Base-by-base conservation (phyloP, 2,113 vertebrate genomes). In the Leptobrachium ailaonicum region DNA sequence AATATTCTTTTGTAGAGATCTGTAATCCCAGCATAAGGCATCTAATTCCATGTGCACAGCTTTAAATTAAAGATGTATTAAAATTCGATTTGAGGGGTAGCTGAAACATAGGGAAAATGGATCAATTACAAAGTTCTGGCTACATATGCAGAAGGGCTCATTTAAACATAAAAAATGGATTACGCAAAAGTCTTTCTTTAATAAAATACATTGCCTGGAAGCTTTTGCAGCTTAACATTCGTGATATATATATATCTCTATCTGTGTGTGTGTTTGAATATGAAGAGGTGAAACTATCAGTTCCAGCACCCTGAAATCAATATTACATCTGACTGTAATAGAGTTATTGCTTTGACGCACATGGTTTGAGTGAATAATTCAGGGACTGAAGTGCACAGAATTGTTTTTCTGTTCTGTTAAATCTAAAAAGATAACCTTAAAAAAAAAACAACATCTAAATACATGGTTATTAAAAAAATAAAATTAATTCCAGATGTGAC, bases 81-180 rank as follows among this genome's bases (percentile, higher is more conserved):
- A 1, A 71, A 66, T 7, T 40, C 54, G 64, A 2, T 45, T 43
- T 20, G 12, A 67, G 40, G 14, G 20, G 20, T 0, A 32, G 20
- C 20, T 32, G 20, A 41, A 3, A 75, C 20, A 41, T 2, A 75
- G 64, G 0, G 83, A 12, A n/a, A 70, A 41, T 70, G 63, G 9
- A 0, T 20, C 76, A 60, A 10, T 1, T 2, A 80, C 6, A 2
- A 64, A 81, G 6, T 32, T 66, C 44, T 45, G 54, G 20, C 42
- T 66, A 40, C 81, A 78, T 32, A 75, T 50, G 62, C 14, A 40
- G 74, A 68, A 62, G 54, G 63, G 84, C 69, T 85, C 82, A 72
- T 56, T 83, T 42, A 0, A 0, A 32, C 0, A 50, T 82, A 47
- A 82, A 75, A 63, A n/a, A 63, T 71, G 0, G 82, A 42, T 79